Evolutionary conservation across 2,888 invertebrate genomes (phyloP).

Genomic region (Drosophila fungiperda): DNA sequence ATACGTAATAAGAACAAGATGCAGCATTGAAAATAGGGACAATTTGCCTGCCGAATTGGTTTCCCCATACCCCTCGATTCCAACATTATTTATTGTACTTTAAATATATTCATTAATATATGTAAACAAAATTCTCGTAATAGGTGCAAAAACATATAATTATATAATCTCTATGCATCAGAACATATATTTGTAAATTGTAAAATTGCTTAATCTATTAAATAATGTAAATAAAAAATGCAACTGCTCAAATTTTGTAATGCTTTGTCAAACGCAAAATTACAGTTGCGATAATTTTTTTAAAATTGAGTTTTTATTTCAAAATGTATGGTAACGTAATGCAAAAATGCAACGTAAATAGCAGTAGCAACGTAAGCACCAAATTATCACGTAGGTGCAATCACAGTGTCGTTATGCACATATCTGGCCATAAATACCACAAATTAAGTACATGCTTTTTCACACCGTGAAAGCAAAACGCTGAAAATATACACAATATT

Average conservation of each 20-base stretch:
- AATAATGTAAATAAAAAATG: constrained; percentile 47
- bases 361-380: no score
- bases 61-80: constrained; percentile 11
- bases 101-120: constrained; percentile 17
- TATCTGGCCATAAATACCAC: no score
- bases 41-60: constrained; percentile 13
- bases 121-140: constrained; percentile 12
- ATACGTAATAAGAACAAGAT: constrained; percentile 75
- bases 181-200: constrained; percentile 27
- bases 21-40: constrained; percentile 66
- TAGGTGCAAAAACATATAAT: constrained; percentile 27
- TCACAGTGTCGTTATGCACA: no score
- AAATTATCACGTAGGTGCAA: no score
- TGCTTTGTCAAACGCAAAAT: not conserved
- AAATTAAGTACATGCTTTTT: no score
- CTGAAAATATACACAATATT: no score
- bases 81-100: constrained; percentile 64
- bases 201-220: constrained; percentile 23
- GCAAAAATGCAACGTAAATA: no score
- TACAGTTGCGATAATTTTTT: constrained; percentile 10
- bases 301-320: not conserved
- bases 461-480: no score
- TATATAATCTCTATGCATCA: constrained; percentile 6
- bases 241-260: constrained; percentile 34
- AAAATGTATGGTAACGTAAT: no score